Evolutionary conservation across 2,113 vertebrate genomes (phyloP).

Genomic region (Anser brachyrhynchus): DNA sequence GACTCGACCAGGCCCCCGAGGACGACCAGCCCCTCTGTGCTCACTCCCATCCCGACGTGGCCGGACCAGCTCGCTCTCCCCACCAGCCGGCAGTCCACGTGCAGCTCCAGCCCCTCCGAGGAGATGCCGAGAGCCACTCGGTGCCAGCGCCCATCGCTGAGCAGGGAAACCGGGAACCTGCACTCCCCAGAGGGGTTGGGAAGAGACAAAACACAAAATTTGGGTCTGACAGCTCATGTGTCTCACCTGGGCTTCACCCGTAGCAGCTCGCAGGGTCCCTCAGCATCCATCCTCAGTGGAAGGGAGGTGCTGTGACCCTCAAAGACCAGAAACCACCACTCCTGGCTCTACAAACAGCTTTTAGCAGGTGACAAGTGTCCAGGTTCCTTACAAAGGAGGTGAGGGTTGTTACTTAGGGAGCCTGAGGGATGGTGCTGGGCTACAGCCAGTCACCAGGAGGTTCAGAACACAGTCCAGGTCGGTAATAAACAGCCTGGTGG

Average conservation of each 20-base stretch:
- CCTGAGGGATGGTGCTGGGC: too few species aligned
- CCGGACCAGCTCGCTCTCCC: conserved; percentile 85
- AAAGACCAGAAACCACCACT: too few species aligned
- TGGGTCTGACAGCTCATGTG: background rate
- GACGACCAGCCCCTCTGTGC: conserved; percentile 81
- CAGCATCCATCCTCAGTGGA: background rate
- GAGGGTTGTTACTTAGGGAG: too few species aligned
- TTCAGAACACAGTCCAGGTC: too few species aligned
- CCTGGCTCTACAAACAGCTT: too few species aligned
- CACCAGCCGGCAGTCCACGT: conserved; percentile 86
- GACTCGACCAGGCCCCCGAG: conserved; percentile 81
- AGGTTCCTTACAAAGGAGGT: too few species aligned
- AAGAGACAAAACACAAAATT: background rate
- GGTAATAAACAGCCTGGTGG: background rate
- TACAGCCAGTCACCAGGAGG: too few species aligned
- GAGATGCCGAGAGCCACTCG: conserved; percentile 82
- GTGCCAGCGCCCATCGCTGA: conserved; percentile 86
- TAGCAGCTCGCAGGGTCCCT: background rate
- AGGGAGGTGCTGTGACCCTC: too few species aligned
- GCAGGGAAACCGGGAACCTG: conserved; percentile 83
- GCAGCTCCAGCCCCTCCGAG: conserved; percentile 74
- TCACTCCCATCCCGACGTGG: conserved; percentile 78
- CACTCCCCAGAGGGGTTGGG: background rate
- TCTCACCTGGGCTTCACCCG: background rate
- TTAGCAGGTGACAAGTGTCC: too few species aligned